Evolutionary conservation across 2,113 vertebrate genomes (phyloP).

Genomic region (Rhizomys pruinosus): DNA sequence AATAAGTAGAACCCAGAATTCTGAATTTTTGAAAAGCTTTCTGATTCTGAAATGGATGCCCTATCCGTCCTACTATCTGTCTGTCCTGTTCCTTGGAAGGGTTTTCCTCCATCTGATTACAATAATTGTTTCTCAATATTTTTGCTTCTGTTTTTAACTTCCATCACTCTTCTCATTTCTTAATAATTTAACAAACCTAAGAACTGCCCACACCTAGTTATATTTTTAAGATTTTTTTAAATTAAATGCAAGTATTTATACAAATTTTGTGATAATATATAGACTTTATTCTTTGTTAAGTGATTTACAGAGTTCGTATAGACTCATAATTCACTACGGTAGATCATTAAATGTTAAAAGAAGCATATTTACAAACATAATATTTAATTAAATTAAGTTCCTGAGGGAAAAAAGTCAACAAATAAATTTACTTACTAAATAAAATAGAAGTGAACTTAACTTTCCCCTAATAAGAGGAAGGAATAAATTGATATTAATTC

Average conservation of each 20-base stretch:
- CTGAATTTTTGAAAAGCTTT: neutral
- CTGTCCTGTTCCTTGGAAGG: neutral
- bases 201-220: neutral
- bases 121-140: neutral
- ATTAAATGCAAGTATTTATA: slow-evolving; percentile 26
- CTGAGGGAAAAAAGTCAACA: neutral
- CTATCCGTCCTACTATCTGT: neutral
- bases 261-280: neutral
- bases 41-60: neutral
- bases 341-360: neutral
- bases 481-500: neutral
- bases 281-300: neutral
- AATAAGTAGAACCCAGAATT: neutral
- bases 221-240: neutral
- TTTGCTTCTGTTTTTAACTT: neutral
- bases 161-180: neutral
- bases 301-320: neutral
- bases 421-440: neutral
- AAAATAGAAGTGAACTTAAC: no score
- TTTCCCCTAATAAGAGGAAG: no score
- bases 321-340: neutral
- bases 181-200: neutral
- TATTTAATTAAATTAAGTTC: neutral
- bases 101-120: neutral
- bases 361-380: neutral